Percentiles rank a stretch among this genome's conserved stretches.
Evolutionary conservation across 2,797 vertebrate genomes (phyloP).

Genomic region (Leptoclinus maculatus): DNA sequence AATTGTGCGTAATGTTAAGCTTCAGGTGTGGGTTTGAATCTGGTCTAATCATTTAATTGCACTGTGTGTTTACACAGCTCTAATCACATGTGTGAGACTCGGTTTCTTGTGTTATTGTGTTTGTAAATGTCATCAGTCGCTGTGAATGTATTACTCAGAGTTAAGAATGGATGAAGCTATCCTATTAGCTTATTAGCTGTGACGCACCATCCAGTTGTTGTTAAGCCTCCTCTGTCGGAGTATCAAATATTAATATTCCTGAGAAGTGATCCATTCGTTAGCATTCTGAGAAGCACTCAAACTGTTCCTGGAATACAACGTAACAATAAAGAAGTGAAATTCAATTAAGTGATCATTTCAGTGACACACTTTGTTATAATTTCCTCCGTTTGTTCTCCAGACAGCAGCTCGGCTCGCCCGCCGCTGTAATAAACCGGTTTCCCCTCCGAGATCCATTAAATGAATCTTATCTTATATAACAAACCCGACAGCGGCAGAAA

Average conservation of each 20-base stretch:
- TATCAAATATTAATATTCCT: no score
- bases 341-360: neutral
- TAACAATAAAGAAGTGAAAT: neutral
- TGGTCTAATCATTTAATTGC: no score
- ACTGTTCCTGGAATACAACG: neutral
- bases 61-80: no score
- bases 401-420: constrained; percentile 4
- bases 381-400: constrained; percentile 34
- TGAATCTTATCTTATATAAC: constrained; percentile 27
- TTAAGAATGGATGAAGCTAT: no score
- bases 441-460: constrained; percentile 17
- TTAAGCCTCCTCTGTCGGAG: no score
- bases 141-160: neutral
- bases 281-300: no score
- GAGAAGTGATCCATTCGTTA: no score
- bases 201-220: no score
- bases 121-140: constrained; percentile 12
- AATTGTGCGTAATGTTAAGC: constrained; percentile 6
- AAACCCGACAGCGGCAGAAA: constrained; percentile 16
- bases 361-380: neutral
- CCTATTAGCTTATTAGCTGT: no score
- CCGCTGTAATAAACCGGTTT: constrained; percentile 5
- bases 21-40: no score
- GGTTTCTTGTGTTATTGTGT: neutral
- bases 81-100: neutral